Evolutionary conservation across 2,797 vertebrate species (phyloP).

Genomic region (Petrocephalus sullivani): DNA sequence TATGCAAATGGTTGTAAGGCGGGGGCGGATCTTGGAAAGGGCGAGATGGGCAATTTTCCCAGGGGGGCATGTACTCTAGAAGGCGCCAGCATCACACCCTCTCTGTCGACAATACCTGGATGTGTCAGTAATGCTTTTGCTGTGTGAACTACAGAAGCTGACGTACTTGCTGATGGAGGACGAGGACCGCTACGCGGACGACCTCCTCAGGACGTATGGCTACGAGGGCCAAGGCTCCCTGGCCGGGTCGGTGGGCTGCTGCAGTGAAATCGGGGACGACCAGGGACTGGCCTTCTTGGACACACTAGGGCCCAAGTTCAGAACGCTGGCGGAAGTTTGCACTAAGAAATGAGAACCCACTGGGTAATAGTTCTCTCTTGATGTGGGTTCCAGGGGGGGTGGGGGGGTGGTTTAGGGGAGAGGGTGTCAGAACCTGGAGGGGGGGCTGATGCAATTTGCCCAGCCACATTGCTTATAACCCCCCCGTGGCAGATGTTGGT

Average conservation of each 20-base stretch:
- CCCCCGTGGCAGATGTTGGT: not conserved
- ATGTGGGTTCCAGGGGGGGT: not conserved
- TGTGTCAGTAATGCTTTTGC: not conserved
- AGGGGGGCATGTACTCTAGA: not conserved
- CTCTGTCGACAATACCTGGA: not conserved
- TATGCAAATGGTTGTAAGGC: not conserved
- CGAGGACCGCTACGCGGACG: constrained; percentile 66
- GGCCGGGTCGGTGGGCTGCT: constrained; percentile 77
- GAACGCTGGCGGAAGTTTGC: constrained; percentile 72
- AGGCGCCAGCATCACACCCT: not conserved
- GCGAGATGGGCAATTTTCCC: not conserved
- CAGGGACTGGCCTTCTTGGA: constrained; percentile 74
- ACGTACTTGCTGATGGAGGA: constrained; percentile 65
- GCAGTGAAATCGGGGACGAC: constrained; percentile 69
- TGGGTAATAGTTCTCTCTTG: not conserved
- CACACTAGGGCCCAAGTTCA: constrained; percentile 75
- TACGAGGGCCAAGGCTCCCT: constrained; percentile 75
- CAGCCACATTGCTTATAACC: not conserved
- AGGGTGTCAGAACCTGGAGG: not conserved
- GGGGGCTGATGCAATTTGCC: not conserved
- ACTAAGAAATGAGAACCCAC: constrained; percentile 44
- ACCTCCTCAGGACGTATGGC: constrained; percentile 66
- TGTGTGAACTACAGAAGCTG: constrained; percentile 64
- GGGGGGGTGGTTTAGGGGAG: not conserved
- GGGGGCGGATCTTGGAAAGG: not conserved